A percentile compares a stretch with the other conserved stretches of the same genome.
phyloP scores from a whole-genome alignment of 2,888 invertebrate genomes.

The Macrosoma leucophasiata region DNA sequence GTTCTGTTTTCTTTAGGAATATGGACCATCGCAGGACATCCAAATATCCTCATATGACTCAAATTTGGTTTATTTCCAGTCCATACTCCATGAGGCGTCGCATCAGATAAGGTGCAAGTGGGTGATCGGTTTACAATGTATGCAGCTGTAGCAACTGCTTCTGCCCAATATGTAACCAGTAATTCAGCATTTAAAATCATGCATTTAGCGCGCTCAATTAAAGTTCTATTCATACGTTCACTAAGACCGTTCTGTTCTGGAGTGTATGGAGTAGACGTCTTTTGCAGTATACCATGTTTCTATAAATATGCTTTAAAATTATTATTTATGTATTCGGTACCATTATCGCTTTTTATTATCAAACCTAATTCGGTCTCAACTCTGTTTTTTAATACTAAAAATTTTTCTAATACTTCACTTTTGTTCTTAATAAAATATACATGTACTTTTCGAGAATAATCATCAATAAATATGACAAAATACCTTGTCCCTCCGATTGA shows the following conservation, averaged over 20 bases:
- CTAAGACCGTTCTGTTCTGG: constrained; percentile 37
- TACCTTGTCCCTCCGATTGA: constrained; percentile 24
- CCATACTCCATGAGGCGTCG: constrained; percentile 34
- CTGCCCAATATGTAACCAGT: constrained; percentile 22
- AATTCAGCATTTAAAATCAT: constrained; percentile 23
- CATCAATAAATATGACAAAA: constrained; percentile 25
- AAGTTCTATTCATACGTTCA: constrained; percentile 30
- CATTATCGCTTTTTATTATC: constrained; percentile 25
- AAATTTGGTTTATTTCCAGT: constrained; percentile 32
- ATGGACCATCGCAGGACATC: constrained; percentile 27
- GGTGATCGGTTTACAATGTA: constrained; percentile 20
- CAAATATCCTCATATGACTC: constrained; percentile 36
- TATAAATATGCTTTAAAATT: constrained; percentile 17
- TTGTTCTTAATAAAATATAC: constrained; percentile 24
- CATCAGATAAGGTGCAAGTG: constrained; percentile 6
- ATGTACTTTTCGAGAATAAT: constrained; percentile 20
- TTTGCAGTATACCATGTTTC: constrained; percentile 31
- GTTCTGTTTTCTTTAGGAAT: constrained; percentile 21
- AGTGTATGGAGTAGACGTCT: constrained; percentile 30
- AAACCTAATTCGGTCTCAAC: constrained; percentile 19
- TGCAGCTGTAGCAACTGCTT: constrained; percentile 23
- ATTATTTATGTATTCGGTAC: constrained; percentile 22
- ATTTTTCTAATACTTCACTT: constrained; percentile 10
- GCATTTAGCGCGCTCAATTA: constrained; percentile 24
- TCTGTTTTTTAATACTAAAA: constrained; percentile 20